phyloP scores from a whole-genome alignment of 2,797 vertebrate species.

The Mus spretus region DNA sequence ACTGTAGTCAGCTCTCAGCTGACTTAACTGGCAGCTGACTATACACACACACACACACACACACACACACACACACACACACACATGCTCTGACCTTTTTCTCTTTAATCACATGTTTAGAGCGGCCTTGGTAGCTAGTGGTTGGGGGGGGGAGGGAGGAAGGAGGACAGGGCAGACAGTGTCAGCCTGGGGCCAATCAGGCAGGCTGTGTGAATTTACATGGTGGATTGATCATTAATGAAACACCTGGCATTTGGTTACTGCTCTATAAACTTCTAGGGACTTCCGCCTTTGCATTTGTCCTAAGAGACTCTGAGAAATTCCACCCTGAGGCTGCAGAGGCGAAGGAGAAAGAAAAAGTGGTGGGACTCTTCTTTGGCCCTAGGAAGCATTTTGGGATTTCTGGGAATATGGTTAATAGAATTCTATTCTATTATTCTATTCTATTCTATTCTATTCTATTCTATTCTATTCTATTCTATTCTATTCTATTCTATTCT shows the following conservation, averaged over 20 bases:
- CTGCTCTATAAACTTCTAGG: background rate
- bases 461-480: too few species aligned
- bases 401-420: background rate
- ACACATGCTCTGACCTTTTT: background rate
- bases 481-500: background rate
- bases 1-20: background rate
- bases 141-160: too few species aligned
- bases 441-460: too few species aligned
- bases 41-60: too few species aligned
- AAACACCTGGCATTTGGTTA: background rate
- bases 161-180: accelerated
- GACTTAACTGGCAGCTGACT: background rate
- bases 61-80: too few species aligned
- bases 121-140: background rate
- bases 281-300: accelerated
- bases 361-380: background rate
- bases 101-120: background rate
- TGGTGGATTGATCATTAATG: constrained; percentile 23
- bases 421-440: background rate
- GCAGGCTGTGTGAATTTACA: background rate
- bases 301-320: background rate
- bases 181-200: background rate
- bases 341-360: background rate
- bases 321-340: background rate
- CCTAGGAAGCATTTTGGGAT: background rate